A percentile compares a stretch with the other conserved stretches of the same genome.
Conservation (phyloP, 2,113 vertebrate genomes). For the Daubentonia madagascariensis region DNA sequence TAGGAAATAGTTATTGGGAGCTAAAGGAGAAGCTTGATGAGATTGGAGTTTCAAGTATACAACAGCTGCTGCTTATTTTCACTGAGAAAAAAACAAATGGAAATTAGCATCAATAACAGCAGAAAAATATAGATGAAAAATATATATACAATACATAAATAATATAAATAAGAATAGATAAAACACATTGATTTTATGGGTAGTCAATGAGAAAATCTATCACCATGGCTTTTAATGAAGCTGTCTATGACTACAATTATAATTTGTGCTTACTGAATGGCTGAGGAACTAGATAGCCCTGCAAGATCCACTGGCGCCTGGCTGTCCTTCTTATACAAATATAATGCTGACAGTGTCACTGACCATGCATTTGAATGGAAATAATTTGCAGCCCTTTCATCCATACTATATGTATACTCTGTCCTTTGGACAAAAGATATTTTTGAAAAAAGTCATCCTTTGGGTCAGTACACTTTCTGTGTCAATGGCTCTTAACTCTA, state of each 20-base stretch:
- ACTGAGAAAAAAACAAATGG: neutral
- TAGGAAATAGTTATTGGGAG: neutral
- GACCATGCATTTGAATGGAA: neutral
- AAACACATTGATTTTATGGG: neutral
- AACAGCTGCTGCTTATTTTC: neutral
- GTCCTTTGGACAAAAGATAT: neutral
- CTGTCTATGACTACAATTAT: neutral
- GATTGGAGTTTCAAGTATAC: neutral
- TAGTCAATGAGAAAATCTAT: neutral
- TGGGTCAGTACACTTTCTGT: neutral
- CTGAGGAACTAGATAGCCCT: neutral
- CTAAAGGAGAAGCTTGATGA: neutral
- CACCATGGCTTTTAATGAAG: neutral
- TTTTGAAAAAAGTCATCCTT: neutral
- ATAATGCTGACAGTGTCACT: neutral
- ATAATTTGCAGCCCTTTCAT: neutral
- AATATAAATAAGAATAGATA: slow-evolving; percentile 1
- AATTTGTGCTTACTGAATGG: neutral
- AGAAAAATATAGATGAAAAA: neutral
- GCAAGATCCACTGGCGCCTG: accelerated
- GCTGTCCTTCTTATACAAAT: neutral
- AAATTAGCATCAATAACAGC: neutral
- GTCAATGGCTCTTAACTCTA: neutral
- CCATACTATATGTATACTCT: neutral
- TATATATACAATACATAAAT: neutral